Percentiles rank a stretch among this genome's conserved stretches.
phyloP scores from a whole-genome alignment of 1,140 invertebrate species.

The Tetranychus cinnabarinus region DNA sequence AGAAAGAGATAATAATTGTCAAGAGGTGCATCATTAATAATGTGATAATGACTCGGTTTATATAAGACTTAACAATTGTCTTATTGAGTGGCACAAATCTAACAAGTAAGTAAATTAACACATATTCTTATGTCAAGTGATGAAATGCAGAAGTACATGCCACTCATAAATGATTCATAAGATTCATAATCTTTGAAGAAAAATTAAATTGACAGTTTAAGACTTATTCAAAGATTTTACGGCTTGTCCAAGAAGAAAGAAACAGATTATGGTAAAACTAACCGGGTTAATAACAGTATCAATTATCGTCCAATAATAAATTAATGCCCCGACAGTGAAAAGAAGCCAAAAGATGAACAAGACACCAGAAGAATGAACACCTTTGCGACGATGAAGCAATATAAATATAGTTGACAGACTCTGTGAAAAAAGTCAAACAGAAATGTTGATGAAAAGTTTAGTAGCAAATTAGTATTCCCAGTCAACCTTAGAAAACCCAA shows the following conservation, averaged over 20 bases:
- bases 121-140: neutral
- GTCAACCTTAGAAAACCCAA: too few species aligned
- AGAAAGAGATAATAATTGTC: too few species aligned
- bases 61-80: neutral
- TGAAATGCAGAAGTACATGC: too few species aligned
- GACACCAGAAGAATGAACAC: conserved; percentile 5
- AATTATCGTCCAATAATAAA: conserved; percentile 5
- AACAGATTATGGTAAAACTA: neutral
- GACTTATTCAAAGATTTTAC: too few species aligned
- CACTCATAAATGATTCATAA: too few species aligned
- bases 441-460: too few species aligned
- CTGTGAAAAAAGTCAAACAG: neutral
- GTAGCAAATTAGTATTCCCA: too few species aligned
- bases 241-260: neutral
- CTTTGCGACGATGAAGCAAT: conserved; percentile 4
- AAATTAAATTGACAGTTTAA: too few species aligned
- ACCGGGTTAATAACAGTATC: neutral
- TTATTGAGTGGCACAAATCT: neutral
- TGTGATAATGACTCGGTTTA: neutral
- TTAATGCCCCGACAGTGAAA: neutral
- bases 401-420: neutral
- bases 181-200: too few species aligned
- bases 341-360: conserved; percentile 6
- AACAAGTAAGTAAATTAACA: neutral
- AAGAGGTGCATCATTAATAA: neutral